These are phyloP conservation scores for Synaphobranchus kaupii DNA, from an alignment of 2,797 vertebrate genomes.

Conservation along the genomic window DNA sequence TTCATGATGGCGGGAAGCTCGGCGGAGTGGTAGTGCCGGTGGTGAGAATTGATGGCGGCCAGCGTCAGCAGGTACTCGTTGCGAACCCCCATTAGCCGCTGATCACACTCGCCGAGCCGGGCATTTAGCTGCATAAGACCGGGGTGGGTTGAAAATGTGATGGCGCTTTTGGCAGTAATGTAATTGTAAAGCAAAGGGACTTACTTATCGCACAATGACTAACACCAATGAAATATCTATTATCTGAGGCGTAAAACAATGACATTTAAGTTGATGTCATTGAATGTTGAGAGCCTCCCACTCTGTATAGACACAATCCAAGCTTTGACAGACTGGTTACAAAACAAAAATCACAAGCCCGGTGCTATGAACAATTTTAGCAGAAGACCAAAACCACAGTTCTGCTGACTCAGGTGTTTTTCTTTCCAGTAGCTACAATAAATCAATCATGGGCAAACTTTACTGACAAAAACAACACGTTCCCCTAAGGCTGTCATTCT, in stretches of 20 bases:
- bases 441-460: slow-evolving; percentile 16
- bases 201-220: too few relatives aligned
- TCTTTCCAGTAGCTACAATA: slow-evolving; percentile 13
- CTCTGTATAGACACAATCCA: neutral
- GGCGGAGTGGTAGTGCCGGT: slow-evolving; percentile 74
- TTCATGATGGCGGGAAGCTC: slow-evolving; percentile 78
- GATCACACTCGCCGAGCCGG: slow-evolving; percentile 76
- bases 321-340: slow-evolving; percentile 1
- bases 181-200: neutral
- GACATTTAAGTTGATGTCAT: neutral
- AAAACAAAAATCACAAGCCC: neutral
- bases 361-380: neutral
- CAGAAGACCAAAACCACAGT: neutral
- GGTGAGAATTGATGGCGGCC: slow-evolving; percentile 77
- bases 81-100: slow-evolving; percentile 73
- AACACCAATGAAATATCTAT: neutral
- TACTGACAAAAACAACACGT: neutral
- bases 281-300: neutral
- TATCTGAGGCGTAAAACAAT: neutral
- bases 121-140: slow-evolving; percentile 69
- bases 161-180: neutral
- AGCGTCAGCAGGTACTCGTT: slow-evolving; percentile 82
- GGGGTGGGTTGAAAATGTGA: neutral
- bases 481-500: neutral
- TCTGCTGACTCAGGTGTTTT: neutral